Evolutionary conservation across 2,888 invertebrate species (phyloP), one percentile per base, ranked within the genome.

Genomic region (Troglohyphantes excavatus): DNA sequence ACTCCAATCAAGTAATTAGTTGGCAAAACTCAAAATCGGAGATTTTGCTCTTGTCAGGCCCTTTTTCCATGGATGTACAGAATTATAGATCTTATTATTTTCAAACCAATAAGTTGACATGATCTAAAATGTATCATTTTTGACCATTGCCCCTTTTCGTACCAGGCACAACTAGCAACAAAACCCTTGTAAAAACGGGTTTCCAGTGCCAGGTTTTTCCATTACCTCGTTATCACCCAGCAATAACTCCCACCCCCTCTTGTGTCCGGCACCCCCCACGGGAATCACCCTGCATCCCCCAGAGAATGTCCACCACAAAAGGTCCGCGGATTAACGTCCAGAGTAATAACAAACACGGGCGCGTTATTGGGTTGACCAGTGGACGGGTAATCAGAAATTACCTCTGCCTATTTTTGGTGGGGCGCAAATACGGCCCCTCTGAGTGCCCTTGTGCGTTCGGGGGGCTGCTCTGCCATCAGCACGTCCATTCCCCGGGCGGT

Each of bases 331-430:
- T 82, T 76, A 89, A 76, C 75, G 43, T 53, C 63, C n/a, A 11
- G 61, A 67, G 82, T 82, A 82, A 82, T 82, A 88, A 81, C 81
- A 67, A 65, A 43, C 39, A 59, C 59, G 19, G 59, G 39, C 13
- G 46, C 43, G 39, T 39, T 46, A 59, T 67, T 75, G 65, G 63
- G 87, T 89, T 83, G 88, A 89, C 85, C 85, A 65, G 65, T 19
- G 73, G 75, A 70, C 53, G 63, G n/a, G 53, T 87, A 87, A 87
- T 79, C 87, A 87, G 87, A 87, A 87, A 87, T 79, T 79, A 87
- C 72, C 79, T 65, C 23, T 17, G 23, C 19, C 17, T n/a, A 11
- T 61, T 5, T 21, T 72, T 9, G 46, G 27, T 11, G 73, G 73
- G 68, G 43, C 76, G 61, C 88, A 89, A 72, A 89, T 89, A 89